Evolutionary conservation across 2,113 vertebrate genomes (phyloP), one percentile per base, ranked within the genome.

Genomic region (Actenoides lindsayi): DNA sequence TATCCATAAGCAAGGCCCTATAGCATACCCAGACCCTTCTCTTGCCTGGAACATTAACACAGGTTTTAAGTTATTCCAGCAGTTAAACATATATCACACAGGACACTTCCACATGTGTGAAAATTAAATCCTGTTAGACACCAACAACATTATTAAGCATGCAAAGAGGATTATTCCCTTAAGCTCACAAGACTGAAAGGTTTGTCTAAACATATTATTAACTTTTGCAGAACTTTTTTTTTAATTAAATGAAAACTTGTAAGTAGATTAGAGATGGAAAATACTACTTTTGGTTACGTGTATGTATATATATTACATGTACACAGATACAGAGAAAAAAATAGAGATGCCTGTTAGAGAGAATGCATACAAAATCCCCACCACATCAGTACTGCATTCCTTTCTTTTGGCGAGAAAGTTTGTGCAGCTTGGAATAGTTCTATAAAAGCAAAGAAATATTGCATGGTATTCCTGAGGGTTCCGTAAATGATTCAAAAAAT

Each of bases 111-210:
- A 98, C 88, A 98, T 97, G 90, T 90, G 87, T 94, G 89, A 79
- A 91, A 93, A 90, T 56, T 28, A 97, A 95, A 96, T 98, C 98
- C 98, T 97, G 97, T 98, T 97, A 97, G 98, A 97, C 97, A 96
- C 94, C 97, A 96, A 94, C 62, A 94, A 96, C 95, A 95, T 85
- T 87, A 92, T 93, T 89, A 92, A 84, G 79, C 86, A 93, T 91
- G 90, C 93, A 95, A 82, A 91, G 71, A 91, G 74, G 81, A 95
- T 94, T 95, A 94, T 74, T 90, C 54, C 74, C 87, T 89, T 93
- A 93, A 96, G 73, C 93, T 91, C 96, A 78, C 80, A 81, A 37
- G 93, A 77, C 74, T 83, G 89, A 94, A 89, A 94, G 92, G 92
- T 92, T 96, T 89, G 65, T 90, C 95, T 95, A 94, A 96, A 97